Conservation (phyloP, 2,113 vertebrate genomes). For the Erythrocercus mccallii region DNA sequence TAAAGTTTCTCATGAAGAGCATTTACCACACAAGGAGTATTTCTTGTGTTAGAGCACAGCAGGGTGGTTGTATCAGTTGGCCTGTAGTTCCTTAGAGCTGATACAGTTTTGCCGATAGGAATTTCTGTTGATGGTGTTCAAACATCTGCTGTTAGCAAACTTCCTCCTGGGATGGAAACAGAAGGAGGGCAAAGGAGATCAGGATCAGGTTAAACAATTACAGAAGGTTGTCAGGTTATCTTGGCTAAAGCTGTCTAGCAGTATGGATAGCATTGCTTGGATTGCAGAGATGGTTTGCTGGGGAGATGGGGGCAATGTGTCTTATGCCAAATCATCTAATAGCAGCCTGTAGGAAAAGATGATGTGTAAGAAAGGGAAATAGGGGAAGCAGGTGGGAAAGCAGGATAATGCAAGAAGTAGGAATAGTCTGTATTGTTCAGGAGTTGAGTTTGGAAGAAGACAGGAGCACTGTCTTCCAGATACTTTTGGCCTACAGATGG, state of each 20-base stretch:
- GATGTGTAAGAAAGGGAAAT: not conserved
- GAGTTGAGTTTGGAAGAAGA: not conserved
- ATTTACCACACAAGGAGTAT: not conserved
- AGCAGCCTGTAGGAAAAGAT: not conserved
- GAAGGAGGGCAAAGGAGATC: not conserved
- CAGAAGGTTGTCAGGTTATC: not conserved
- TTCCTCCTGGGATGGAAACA: not conserved
- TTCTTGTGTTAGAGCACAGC: not conserved
- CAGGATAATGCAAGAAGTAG: not conserved
- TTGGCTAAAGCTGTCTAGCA: not conserved
- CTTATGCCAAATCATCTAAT: not conserved
- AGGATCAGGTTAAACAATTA: not conserved
- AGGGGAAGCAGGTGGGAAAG: not conserved
- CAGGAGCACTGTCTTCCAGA: not conserved
- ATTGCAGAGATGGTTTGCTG: not conserved
- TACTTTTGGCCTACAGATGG: not conserved
- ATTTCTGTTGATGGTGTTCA: not conserved
- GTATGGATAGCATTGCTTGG: not conserved
- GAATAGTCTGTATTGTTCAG: not conserved
- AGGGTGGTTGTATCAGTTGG: not conserved
- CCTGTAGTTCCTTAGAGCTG: not conserved
- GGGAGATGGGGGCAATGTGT: not conserved
- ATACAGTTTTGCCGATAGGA: not conserved
- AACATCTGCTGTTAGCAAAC: not conserved
- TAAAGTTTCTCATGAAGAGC: not conserved